Conservation (phyloP, 2,113 vertebrate genomes). For the Pelobates fuscus region DNA sequence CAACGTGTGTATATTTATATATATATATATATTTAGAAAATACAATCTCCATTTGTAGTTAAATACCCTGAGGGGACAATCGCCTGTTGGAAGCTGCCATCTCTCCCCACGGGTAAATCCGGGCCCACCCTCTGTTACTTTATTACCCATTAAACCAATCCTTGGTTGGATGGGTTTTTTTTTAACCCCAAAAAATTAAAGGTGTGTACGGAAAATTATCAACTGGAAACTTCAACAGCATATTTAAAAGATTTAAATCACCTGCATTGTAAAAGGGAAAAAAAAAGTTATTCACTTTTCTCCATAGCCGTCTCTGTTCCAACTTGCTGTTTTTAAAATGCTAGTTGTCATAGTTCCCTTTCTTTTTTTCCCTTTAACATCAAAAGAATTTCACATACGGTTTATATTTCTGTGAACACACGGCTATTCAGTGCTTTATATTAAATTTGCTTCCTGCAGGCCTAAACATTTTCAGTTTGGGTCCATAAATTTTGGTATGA, state of each 20-base stretch:
- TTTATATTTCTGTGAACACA: conserved; percentile 47
- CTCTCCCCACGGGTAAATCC: too few relatives aligned
- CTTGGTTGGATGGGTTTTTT: too few relatives aligned
- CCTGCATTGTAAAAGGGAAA: neutral
- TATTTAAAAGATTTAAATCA: neutral
- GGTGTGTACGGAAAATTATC: too few relatives aligned
- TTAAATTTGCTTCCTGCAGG: conserved; percentile 50
- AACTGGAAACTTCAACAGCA: too few relatives aligned
- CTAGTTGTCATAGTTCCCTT: conserved; percentile 26
- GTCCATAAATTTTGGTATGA: conserved; percentile 43
- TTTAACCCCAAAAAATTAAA: too few relatives aligned
- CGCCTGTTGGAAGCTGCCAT: too few relatives aligned
- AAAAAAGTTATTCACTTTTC: neutral
- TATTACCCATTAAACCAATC: too few relatives aligned
- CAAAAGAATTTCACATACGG: conserved; percentile 46
- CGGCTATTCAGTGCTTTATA: conserved; percentile 47
- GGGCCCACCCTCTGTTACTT: too few relatives aligned
- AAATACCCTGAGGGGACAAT: too few relatives aligned
- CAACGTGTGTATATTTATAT: too few relatives aligned
- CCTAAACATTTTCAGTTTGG: conserved; percentile 43
- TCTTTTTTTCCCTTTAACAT: conserved; percentile 24
- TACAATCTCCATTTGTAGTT: too few relatives aligned
- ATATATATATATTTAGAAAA: too few relatives aligned
- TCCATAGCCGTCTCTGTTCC: conserved; percentile 21
- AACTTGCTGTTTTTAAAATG: conserved; percentile 31